phyloP scores from a whole-genome alignment of 92 coral and sea anemone species.

The Palythoa heliodiscus region DNA sequence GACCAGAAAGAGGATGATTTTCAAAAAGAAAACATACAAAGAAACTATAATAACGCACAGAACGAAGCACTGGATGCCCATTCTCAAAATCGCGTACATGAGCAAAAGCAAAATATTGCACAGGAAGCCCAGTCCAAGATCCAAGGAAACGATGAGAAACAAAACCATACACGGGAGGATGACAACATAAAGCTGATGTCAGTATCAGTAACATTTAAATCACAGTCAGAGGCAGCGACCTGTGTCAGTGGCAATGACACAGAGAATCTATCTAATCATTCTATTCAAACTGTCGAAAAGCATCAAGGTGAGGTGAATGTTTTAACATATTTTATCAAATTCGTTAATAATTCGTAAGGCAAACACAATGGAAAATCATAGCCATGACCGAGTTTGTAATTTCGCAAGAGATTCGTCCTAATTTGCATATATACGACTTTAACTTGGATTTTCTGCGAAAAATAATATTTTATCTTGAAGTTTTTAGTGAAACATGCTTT shows the following conservation, averaged over 20 bases:
- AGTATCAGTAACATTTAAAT: slow-evolving; percentile 72
- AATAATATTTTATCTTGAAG: no score
- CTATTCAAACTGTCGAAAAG: background rate
- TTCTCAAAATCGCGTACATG: background rate
- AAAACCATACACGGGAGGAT: background rate
- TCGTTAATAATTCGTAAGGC: no score
- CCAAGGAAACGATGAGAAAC: background rate
- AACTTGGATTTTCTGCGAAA: no score
- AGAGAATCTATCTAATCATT: background rate
- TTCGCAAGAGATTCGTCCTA: no score
- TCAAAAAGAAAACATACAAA: background rate
- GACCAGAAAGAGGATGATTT: background rate
- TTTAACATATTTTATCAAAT: background rate
- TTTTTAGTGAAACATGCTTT: no score
- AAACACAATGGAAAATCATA: no score
- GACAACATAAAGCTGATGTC: slow-evolving; percentile 1
- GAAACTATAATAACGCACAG: background rate
- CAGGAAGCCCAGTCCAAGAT: slow-evolving; percentile 1
- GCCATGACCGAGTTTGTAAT: no score
- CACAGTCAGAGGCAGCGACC: slow-evolving; percentile 36
- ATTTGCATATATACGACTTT: no score
- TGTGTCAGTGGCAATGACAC: slow-evolving; percentile 1
- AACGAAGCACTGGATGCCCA: background rate
- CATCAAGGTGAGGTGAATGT: slow-evolving; percentile 12
- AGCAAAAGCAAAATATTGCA: background rate